Evolutionary conservation across 2,113 vertebrate genomes (phyloP), one percentile per base, ranked within the genome.

Genomic region (Ciconia maguari): DNA sequence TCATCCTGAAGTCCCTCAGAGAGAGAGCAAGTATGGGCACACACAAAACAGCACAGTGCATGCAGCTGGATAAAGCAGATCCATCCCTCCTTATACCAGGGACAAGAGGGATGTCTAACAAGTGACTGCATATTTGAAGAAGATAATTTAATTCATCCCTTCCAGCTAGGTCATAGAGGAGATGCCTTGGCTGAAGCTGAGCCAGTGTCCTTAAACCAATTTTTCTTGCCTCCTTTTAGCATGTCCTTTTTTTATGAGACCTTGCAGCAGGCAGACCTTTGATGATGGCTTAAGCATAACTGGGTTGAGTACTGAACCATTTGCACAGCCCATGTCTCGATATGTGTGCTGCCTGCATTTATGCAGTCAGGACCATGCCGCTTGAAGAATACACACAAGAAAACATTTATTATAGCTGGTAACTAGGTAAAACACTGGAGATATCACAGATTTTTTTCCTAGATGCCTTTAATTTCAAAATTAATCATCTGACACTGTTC

Each of bases 331-430:
- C 2, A 0, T 60, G 25, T 77, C 51, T 86, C 3, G 1, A 4
- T 36, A 27, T 11, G 2, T 36, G 48, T 46, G 14, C 38, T 60
- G 42, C 17, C 57, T 74, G 41, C 12, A 13, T 48, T 91, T 84
- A 48, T 52, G n/a, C 54, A 70, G 30, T 13, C 0, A 3, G 16
- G 36, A 69, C 7, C 6, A 19, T 10, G 21, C 4, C 1, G 3
- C 27, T 55, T 87, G n/a, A 75, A 55, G 36, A 83, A 78, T 19
- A 58, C 14, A 87, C 8, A 21, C 21, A 83, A 62, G 32, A 77
- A 75, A 82, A 70, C 4, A 54, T 22, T 52, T 83, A 27, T 49
- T 34, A 21, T 25, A 79, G 20, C 30, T 81, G 29, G 21, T 41
- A 87, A 55, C 27, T 29, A 32, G 25, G 13, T 61, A 66, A 49